A percentile compares a stretch with the other conserved stretches of the same genome.
phyloP scores from a whole-genome alignment of 2,797 vertebrate species.

The Pangasius djambal region DNA sequence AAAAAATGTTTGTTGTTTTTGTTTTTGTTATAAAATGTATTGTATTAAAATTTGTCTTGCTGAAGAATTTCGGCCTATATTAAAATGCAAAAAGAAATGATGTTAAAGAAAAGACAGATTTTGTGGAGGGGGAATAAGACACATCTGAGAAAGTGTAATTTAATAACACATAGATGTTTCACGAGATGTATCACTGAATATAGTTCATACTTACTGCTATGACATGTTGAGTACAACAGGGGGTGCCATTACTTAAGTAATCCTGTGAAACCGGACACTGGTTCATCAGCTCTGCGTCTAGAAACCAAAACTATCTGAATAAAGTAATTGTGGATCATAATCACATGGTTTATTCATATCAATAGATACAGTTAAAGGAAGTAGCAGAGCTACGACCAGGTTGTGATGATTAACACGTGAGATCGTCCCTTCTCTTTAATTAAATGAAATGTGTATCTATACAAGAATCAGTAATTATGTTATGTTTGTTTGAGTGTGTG shows the following conservation, averaged over 20 bases:
- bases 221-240: background rate
- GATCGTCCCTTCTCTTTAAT: background rate
- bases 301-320: background rate
- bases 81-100: background rate
- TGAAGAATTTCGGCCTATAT: background rate
- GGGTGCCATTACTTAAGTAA: slow-evolving; percentile 10
- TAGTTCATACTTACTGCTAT: background rate
- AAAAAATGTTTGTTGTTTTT: too few relatives aligned
- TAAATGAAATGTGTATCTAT: background rate
- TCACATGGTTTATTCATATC: background rate
- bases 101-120: background rate
- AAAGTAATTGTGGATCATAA: background rate
- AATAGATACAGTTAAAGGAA: background rate
- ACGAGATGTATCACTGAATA: background rate
- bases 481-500: background rate
- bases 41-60: background rate
- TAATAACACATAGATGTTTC: background rate
- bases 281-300: background rate
- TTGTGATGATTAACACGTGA: background rate
- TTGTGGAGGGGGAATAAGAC: background rate
- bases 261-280: background rate
- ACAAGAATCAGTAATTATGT: background rate
- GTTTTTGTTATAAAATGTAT: too few relatives aligned
- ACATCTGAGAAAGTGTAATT: background rate
- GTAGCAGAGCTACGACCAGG: background rate